Evolutionary conservation across 1,140 invertebrate species (phyloP), one percentile per base, ranked within the genome.

Genomic region (Brachionus rubens): DNA sequence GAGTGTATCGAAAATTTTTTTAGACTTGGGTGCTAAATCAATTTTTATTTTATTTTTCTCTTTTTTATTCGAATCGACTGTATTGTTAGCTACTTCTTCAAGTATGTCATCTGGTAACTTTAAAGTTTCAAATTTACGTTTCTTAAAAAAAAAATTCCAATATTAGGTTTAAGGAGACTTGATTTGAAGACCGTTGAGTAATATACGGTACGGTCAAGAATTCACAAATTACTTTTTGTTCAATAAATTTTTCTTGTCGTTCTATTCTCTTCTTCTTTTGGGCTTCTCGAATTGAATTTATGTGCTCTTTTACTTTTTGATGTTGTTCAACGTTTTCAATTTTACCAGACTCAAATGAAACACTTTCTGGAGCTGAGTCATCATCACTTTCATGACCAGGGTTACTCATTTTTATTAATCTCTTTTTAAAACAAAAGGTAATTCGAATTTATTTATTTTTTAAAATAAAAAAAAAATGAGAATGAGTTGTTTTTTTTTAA

Each of bases 141-240:
- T 65, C 59, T 65, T 16, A 21, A 59, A 19, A 30, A 36, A 26
- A 26, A 26, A 26, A 26, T 26, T 52, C 19, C 21, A 52, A 52
- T 12, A 52, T 2, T 24, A n/a, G n/a, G n/a, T n/a, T n/a, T n/a
- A n/a, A n/a, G n/a, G n/a, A n/a, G n/a, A n/a, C n/a, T n/a, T n/a
- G n/a, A n/a, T n/a, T n/a, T n/a, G n/a, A n/a, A n/a, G n/a, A n/a
- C n/a, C n/a, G n/a, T n/a, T n/a, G n/a, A n/a, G n/a, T n/a, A n/a
- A n/a, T n/a, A n/a, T n/a, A n/a, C n/a, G n/a, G n/a, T n/a, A n/a
- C n/a, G n/a, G n/a, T n/a, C n/a, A n/a, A n/a, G n/a, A n/a, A n/a
- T n/a, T n/a, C n/a, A n/a, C n/a, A n/a, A n/a, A n/a, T n/a, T 26
- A 59, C 54, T 36, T 59, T 65, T 43, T 65, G 59, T 43, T 65